Base-by-base conservation (phyloP, 2,888 invertebrate genomes). In the Dorcus parallelipipedus region DNA sequence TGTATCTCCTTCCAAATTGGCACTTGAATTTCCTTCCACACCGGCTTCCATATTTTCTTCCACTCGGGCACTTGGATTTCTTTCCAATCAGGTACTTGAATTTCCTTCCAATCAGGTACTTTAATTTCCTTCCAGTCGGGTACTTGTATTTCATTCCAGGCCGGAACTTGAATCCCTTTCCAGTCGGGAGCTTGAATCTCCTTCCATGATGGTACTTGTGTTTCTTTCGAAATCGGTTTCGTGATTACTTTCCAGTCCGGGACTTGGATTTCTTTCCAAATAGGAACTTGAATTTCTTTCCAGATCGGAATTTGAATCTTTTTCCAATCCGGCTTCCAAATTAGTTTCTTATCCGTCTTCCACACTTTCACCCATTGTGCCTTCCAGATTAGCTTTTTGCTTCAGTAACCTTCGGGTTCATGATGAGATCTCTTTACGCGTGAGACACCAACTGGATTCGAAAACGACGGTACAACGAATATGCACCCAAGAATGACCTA, bases 311-410 rank as follows among this genome's bases (percentile, higher is more conserved):
- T 86, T 76, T 92, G 84, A 56, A 88, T 84, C 54, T 90, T 90
- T 74, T 90, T 90, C 91, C 91, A 91, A 2, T 86, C 84, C 4
- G 91, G 84, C 86, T 89, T 88, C 88, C 88, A 89, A 49, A 81
- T 79, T 54, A 87, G 80, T 74, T 91, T 90, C 67, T 90, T 89
- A 47, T 89, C 85, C 0, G 84, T 85, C 76, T 90, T 89, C 88
- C 88, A 89, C 33, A 89, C 80, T 72, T 87, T 84, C 67, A 87
- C 85, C 89, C 89, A 91, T 66, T 91, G 90, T 60, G 89, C 87
- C 77, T 92, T 92, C 92, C 92, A 93, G 33, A 84, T 84, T 48
- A 92, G 81, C 76, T 91, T 91, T 77, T 91, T 91, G 76, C 91
- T 88, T 90, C 89, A 91, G 66, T 86, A 85, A 59, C 91, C 91